These are phyloP conservation scores for Proterorhinus semilunaris DNA, from an alignment of 2,113 vertebrate species.

Conservation along the genomic window DNA sequence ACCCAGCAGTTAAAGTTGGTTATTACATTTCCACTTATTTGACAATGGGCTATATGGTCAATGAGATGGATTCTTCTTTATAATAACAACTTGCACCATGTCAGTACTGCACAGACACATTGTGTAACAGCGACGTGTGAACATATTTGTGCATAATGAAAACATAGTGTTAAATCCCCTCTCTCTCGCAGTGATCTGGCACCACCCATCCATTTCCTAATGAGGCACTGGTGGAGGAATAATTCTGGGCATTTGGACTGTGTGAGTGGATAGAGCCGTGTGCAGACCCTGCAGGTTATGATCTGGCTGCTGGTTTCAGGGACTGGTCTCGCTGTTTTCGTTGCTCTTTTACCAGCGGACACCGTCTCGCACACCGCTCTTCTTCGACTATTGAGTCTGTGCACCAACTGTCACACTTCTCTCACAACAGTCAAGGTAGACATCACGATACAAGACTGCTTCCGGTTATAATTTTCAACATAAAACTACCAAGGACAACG, in stretches of 20 bases:
- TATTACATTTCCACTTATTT: too few species aligned
- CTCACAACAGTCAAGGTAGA: slow-evolving; percentile 15
- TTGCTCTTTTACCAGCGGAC: slow-evolving; percentile 17
- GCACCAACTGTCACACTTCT: slow-evolving; percentile 51
- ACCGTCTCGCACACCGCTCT: slow-evolving; percentile 24
- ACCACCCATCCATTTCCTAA: slow-evolving; percentile 65
- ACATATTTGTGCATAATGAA: slow-evolving; percentile 9
- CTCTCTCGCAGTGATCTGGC: slow-evolving; percentile 40
- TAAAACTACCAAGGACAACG: slow-evolving; percentile 8
- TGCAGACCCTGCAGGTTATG: neutral
- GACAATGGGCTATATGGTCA: too few species aligned
- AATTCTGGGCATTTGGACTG: slow-evolving; percentile 12
- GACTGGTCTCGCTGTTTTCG: neutral
- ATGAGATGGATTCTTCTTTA: too few species aligned
- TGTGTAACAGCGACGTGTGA: neutral
- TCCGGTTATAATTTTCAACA: slow-evolving; percentile 27
- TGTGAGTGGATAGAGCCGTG: neutral
- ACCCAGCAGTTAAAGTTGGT: too few species aligned
- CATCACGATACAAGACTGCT: rapidly evolving
- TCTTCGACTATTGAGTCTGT: slow-evolving; percentile 47
- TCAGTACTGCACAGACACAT: neutral
- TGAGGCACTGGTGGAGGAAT: slow-evolving; percentile 30
- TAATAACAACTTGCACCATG: too few species aligned
- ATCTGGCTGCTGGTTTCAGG: neutral
- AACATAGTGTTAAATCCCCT: slow-evolving; percentile 46